Evolutionary conservation across 2,888 invertebrate species (phyloP), one percentile per base, ranked within the genome.

Genomic region (Parnassius apollo): DNA sequence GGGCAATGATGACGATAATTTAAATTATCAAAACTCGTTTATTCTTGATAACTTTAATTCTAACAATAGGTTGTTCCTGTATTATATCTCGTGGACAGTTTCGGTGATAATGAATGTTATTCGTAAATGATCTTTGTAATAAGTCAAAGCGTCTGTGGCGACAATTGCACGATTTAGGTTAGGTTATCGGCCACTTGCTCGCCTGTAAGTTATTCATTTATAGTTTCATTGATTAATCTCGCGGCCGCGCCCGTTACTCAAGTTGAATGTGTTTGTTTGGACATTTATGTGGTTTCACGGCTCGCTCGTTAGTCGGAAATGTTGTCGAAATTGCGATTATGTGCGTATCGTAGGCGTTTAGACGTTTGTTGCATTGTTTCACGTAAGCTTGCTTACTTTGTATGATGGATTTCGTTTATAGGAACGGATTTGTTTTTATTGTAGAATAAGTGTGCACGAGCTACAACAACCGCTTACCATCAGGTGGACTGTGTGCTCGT

Each of bases 171-270:
- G 56, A 70, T 68, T 65, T 60, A 61, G 68, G 68, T 66, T 66
- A 25, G 64, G 66, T 70, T 71, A 71, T 71, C 70, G 35, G 35
- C 4, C 35, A 35, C 7, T 35, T 35, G 57, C 18, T 11, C 22
- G 53, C 45, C n/a, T 61, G 64, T 68, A 56, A 67, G 55, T 68
- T 57, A 67, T 65, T 62, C 57, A 65, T 59, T 54, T 44, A 49
- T 66, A 68, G 61, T 66, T 65, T 68, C 63, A 69, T 69, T 69
- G 65, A 69, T 67, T 51, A 50, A 55, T 55, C 54, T 44, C 51
- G 63, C 51, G 52, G 52, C 55, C 57, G 61, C 62, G 53, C 51
- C 64, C 65, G 66, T 68, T 50, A 62, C 64, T 65, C 64, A 64
- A 61, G 45, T 64, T 55, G 58, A 58, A 42, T 58, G 46, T 52